Percentiles rank a stretch among this genome's conserved stretches.
Conservation (phyloP, 2,797 vertebrate species). For the Gallinago nigripennis region DNA sequence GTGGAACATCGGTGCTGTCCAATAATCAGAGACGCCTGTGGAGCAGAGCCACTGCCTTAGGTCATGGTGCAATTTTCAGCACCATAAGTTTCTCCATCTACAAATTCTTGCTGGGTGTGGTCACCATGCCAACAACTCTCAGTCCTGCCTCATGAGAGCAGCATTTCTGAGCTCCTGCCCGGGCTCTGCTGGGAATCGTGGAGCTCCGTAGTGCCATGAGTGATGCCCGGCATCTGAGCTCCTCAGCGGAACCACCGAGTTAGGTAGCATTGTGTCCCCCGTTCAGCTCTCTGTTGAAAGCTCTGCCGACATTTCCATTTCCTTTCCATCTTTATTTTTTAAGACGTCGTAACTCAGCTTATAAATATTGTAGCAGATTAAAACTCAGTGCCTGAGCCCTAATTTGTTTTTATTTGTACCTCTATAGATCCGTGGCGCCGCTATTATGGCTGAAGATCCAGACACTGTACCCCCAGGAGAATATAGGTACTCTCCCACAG, state of each 20-base stretch:
- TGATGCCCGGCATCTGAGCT: not conserved
- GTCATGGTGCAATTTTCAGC: slow-evolving; percentile 44
- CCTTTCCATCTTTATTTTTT: not conserved
- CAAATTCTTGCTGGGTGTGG: slow-evolving; percentile 48
- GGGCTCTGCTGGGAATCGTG: not conserved
- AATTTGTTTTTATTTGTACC: not conserved
- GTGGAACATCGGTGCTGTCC: slow-evolving; percentile 19
- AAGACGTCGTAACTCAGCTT: not conserved
- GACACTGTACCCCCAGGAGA: not conserved
- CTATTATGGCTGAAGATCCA: not conserved
- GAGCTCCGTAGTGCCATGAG: not conserved
- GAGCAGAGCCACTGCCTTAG: slow-evolving; percentile 44
- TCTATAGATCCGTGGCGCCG: not conserved
- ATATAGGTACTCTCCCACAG: not conserved
- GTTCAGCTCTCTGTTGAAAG: not conserved
- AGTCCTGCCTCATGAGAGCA: not conserved
- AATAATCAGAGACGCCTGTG: slow-evolving; percentile 11
- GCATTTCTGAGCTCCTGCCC: not conserved
- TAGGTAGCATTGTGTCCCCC: not conserved
- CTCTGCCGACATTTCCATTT: not conserved
- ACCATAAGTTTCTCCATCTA: slow-evolving; percentile 35
- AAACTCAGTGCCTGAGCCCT: not conserved
- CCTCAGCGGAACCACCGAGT: not conserved
- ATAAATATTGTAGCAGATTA: not conserved
- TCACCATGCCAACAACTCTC: not conserved